Base-by-base conservation (phyloP, 1,140 invertebrate species). In the Caenorhabditis briggsae region DNA sequence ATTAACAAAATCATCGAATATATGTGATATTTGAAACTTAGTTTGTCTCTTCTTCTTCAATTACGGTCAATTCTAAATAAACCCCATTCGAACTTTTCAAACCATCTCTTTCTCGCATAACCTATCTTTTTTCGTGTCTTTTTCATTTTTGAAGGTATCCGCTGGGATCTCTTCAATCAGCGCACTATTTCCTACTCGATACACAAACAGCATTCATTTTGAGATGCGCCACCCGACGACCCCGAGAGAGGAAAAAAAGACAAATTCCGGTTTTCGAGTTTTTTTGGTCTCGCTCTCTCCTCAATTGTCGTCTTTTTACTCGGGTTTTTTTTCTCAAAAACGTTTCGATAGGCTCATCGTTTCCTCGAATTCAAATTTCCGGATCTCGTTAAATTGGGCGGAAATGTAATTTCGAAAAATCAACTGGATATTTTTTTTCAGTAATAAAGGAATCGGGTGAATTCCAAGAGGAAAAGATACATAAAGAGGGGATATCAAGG, bases 1-100 rank as follows among this genome's bases (percentile, higher is more conserved):
- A 46, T 33, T n/a, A n/a, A 58, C 56, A 74, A 18, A 5, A 74
- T 74, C 20, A 74, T 74, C 41, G n/a, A 48, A 16, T 74, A 74
- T 74, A 25, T 74, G 65, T 74, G 65, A 74, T 74, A 74, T 46
- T 74, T 74, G 65, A 74, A 74, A 74, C 65, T 46, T 74, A 74
- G 65, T 74, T 74, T 74, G 65, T 43, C 65, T 74, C 65, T 70
- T 18, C 18, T 18, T 74, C 65, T 74, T n/a, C 43, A 11, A 20
- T 74, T 65, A 65, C 33, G 61, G 33, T 65, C 33, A 65, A 65
- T 33, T 65, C 61, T 11, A 65, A 18, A 33, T 33, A 33, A 33
- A 65, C 41, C 41, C 18, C 25, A 65, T 65, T 65, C 61, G 61
- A 65, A 64, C 25, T 70, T 70, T 70, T 70, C 5, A 70, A 74